These are phyloP conservation scores for Cryptotis parvus DNA, from an alignment of 2,113 vertebrate genomes.

Conservation along the genomic window DNA sequence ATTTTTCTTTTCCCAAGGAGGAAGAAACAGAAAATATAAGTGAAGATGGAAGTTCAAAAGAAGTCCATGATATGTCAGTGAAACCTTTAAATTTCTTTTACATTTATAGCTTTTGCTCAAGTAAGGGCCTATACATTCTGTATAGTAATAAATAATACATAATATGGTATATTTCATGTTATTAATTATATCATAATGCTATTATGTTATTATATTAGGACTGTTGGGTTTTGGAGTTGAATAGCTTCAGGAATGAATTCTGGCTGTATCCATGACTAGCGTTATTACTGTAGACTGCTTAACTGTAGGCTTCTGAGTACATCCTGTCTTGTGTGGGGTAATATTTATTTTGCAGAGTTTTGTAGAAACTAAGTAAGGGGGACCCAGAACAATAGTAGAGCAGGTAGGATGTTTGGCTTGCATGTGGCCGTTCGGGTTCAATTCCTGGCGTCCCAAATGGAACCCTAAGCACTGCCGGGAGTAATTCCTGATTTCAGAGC, in stretches of 20 bases:
- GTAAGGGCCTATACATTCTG: neutral
- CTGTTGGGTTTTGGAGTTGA: neutral
- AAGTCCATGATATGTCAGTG: slow-evolving; percentile 59
- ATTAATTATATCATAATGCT: too few relatives aligned
- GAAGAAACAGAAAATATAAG: slow-evolving; percentile 61
- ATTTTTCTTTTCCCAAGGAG: slow-evolving; percentile 51
- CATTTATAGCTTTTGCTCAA: neutral
- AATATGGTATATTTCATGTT: too few relatives aligned
- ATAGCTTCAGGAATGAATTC: slow-evolving; percentile 4
- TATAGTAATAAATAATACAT: neutral
- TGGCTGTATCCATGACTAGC: neutral
- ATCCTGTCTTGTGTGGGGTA: neutral
- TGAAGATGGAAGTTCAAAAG: slow-evolving; percentile 62
- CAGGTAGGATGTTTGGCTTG: too few relatives aligned
- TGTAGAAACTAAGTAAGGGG: neutral
- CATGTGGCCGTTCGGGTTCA: too few relatives aligned
- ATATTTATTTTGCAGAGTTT: neutral
- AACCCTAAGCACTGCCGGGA: too few relatives aligned
- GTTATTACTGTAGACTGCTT: neutral
- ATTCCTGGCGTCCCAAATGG: too few relatives aligned
- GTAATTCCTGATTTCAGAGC: too few relatives aligned
- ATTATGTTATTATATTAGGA: neutral
- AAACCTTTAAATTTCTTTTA: slow-evolving; percentile 27
- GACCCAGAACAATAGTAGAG: too few relatives aligned
- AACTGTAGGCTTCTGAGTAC: neutral